phyloP scores from a whole-genome alignment of 2,113 vertebrate species.

The Rhombomys opimus region DNA sequence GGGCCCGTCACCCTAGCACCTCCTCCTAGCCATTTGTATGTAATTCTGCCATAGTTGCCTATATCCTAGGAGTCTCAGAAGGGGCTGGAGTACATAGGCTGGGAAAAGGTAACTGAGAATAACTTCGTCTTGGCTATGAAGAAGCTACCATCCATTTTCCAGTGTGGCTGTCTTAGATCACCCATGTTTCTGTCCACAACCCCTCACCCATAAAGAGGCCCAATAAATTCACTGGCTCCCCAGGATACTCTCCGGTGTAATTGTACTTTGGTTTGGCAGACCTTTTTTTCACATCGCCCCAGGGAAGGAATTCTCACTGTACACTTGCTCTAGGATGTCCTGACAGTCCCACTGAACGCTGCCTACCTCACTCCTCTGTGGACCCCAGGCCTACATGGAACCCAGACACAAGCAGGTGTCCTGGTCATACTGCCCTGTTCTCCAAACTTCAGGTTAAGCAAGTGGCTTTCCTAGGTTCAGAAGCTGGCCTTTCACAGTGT shows the following conservation, averaged over 20 bases:
- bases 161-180: background rate
- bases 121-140: background rate
- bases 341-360: background rate
- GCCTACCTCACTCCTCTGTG: too few relatives aligned
- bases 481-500: background rate
- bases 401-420: background rate
- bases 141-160: background rate
- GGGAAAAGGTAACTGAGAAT: background rate
- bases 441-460: background rate
- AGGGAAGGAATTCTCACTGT: background rate
- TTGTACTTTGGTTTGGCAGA: background rate
- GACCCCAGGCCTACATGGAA: background rate
- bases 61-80: background rate
- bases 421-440: background rate
- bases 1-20: background rate
- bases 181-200: background rate
- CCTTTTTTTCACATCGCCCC: background rate
- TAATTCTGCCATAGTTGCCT: background rate
- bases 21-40: background rate
- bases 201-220: background rate
- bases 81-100: background rate
- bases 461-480: background rate
- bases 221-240: background rate
- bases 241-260: background rate
- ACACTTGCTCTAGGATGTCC: background rate